Evolutionary conservation across 2,797 vertebrate species (phyloP).

Genomic region (Catostomus latipinnis): DNA sequence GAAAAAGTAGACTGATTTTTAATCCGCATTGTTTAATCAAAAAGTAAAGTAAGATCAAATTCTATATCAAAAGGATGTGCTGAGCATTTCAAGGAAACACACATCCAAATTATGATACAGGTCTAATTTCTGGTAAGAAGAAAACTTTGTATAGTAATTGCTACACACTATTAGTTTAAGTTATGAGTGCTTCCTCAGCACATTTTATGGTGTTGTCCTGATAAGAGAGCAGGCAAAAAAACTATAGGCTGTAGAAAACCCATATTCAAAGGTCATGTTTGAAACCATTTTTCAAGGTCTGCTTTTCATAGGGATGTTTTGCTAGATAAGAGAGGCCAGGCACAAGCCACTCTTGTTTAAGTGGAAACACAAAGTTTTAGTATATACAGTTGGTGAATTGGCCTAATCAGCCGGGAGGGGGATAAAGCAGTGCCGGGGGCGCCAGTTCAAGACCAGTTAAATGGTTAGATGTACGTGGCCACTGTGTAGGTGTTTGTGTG

Average conservation of each 20-base stretch:
- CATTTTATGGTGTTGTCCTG: background rate
- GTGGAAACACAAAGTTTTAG: background rate
- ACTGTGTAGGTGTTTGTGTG: no score
- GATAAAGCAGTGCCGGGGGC: no score
- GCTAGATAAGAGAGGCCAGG: background rate
- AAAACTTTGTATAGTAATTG: background rate
- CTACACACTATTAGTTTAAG: background rate
- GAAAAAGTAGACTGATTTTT: background rate
- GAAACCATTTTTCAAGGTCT: slow-evolving; percentile 50
- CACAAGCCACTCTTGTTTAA: background rate
- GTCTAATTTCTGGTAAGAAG: background rate
- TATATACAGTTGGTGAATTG: background rate
- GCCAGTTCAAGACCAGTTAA: background rate
- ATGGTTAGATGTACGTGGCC: no score
- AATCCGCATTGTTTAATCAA: background rate
- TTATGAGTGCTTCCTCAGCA: slow-evolving; percentile 17
- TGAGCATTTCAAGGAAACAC: background rate
- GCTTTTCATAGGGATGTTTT: slow-evolving; percentile 49
- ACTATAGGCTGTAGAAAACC: background rate
- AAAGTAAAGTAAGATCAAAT: background rate
- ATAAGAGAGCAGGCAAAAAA: background rate
- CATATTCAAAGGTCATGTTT: slow-evolving; percentile 13
- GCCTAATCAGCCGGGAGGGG: no score
- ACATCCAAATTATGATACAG: background rate
- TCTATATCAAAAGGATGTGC: background rate